Conservation (phyloP, 1,140 invertebrate species). For the Lasioglossum albipes region DNA sequence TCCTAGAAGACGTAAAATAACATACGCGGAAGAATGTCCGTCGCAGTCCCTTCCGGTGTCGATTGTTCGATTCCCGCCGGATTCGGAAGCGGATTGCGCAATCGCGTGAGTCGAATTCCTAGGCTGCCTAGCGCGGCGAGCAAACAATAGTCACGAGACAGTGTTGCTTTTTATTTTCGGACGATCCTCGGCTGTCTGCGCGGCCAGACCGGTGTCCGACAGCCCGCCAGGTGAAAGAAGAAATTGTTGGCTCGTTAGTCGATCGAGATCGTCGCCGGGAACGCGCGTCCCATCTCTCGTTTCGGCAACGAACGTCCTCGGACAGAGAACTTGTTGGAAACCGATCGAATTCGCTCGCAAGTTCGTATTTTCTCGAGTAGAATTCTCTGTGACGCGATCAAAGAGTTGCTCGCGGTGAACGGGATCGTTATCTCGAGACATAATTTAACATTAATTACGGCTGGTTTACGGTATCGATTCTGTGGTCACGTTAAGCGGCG, state of each 20-base stretch:
- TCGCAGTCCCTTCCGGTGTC: too few relatives aligned
- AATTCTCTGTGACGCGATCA: background rate
- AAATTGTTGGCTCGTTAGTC: constrained; percentile 10
- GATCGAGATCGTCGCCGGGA: background rate
- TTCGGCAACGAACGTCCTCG: too few relatives aligned
- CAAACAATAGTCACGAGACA: background rate
- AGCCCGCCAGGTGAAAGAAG: constrained; percentile 4
- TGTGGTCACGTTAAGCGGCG: too few relatives aligned
- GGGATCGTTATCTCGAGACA: too few relatives aligned
- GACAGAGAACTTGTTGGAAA: background rate
- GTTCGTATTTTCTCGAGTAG: background rate
- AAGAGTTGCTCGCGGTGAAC: too few relatives aligned
- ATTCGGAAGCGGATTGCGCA: background rate
- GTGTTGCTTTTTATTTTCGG: background rate
- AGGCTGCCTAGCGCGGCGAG: background rate
- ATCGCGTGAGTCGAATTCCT: background rate
- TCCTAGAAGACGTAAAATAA: too few relatives aligned
- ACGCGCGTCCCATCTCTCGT: background rate
- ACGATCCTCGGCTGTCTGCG: background rate
- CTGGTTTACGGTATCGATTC: too few relatives aligned
- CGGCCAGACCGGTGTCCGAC: background rate
- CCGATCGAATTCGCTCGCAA: background rate
- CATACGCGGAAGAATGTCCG: too few relatives aligned
- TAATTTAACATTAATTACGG: too few relatives aligned
- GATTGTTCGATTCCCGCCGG: too few relatives aligned